These are phyloP conservation scores for Umimayanthus kanabou DNA, from an alignment of 92 coral and sea anemone species.

Conservation along the genomic window DNA sequence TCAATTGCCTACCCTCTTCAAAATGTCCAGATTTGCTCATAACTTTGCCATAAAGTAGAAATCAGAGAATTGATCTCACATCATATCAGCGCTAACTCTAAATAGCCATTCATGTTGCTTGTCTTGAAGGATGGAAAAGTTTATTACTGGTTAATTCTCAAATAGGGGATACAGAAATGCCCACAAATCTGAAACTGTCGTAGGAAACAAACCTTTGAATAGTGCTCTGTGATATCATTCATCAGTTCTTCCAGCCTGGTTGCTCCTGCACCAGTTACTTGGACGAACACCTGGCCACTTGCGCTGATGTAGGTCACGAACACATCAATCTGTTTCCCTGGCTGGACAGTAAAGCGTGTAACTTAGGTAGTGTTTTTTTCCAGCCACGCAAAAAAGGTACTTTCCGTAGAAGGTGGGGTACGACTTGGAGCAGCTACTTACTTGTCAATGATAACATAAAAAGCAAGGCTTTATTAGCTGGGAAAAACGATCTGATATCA, in stretches of 20 bases:
- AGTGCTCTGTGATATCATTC: slow-evolving; percentile 80
- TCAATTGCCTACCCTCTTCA: too few species aligned
- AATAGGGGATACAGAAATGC: neutral
- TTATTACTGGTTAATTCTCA: neutral
- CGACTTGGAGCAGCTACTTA: neutral
- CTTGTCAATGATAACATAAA: too few species aligned
- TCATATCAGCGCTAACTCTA: neutral
- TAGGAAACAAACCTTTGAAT: slow-evolving; percentile 66
- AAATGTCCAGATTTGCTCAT: too few species aligned
- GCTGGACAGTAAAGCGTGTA: slow-evolving; percentile 37
- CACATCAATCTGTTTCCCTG: slow-evolving; percentile 74
- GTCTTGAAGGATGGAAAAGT: slow-evolving; percentile 2
- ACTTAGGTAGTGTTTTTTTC: neutral
- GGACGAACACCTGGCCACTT: slow-evolving; percentile 73
- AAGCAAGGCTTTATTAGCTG: neutral
- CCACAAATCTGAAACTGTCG: neutral
- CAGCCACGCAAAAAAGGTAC: neutral
- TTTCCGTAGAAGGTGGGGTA: neutral
- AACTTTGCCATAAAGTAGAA: too few species aligned
- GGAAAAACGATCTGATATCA: neutral
- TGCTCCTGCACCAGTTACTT: slow-evolving; percentile 84
- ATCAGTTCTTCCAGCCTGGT: slow-evolving; percentile 69
- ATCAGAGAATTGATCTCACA: too few species aligned
- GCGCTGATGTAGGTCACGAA: slow-evolving; percentile 62
- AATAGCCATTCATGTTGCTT: neutral